phyloP scores from a whole-genome alignment of 2,113 vertebrate species.

The Merops nubicus region DNA sequence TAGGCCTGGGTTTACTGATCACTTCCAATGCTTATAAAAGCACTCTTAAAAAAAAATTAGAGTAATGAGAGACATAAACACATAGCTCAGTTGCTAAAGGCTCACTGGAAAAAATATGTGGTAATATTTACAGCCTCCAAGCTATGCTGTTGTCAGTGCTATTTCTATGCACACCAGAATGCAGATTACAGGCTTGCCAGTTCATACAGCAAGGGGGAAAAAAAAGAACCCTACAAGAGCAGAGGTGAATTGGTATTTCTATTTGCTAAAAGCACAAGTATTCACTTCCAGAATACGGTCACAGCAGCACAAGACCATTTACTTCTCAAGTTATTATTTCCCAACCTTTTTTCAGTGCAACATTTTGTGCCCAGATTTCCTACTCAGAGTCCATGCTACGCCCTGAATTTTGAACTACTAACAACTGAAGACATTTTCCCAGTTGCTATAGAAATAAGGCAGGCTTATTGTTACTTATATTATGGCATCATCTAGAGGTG shows the following conservation, averaged over 20 bases:
- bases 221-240: background rate
- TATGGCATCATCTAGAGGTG: background rate
- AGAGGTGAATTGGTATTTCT: background rate
- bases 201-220: background rate
- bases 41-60: background rate
- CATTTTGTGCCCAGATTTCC: constrained; percentile 24
- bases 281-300: background rate
- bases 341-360: background rate
- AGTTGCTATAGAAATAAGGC: background rate
- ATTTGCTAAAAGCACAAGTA: background rate
- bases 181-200: background rate
- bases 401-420: background rate
- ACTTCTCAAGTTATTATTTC: background rate
- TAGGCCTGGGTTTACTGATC: constrained; percentile 35
- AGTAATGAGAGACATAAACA: background rate
- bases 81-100: background rate
- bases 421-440: background rate
- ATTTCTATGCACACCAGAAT: background rate
- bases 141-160: background rate
- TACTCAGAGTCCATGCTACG: background rate
- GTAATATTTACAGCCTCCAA: background rate
- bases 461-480: background rate
- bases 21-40: background rate
- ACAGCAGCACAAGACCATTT: background rate
- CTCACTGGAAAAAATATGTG: background rate